phyloP scores from a whole-genome alignment of 1,140 invertebrate species.

The Drosophila chauvacae region DNA sequence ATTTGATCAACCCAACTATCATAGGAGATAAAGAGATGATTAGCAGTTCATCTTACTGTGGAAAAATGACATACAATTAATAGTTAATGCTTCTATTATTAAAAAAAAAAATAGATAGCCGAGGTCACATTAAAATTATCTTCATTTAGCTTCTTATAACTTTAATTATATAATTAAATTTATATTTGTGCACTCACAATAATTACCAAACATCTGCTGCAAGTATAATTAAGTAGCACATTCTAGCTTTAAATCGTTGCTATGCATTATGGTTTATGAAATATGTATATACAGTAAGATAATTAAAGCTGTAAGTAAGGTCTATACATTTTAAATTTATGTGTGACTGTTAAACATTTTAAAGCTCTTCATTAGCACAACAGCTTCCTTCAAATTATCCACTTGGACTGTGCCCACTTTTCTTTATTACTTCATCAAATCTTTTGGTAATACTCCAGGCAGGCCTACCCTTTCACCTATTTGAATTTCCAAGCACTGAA shows the following conservation, averaged over 20 bases:
- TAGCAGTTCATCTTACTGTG: not conserved
- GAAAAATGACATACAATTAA: not conserved
- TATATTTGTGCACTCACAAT: not conserved
- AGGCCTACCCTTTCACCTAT: slow-evolving; percentile 35
- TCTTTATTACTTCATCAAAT: slow-evolving; percentile 38
- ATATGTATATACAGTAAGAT: not conserved
- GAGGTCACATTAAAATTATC: not conserved
- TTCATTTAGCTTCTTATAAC: not conserved
- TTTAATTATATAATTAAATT: not conserved
- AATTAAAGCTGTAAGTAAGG: not conserved
- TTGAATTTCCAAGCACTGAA: slow-evolving; percentile 24
- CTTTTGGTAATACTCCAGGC: slow-evolving; percentile 16
- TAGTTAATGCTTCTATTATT: not conserved
- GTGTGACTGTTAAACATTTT: not conserved
- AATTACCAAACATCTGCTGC: not conserved
- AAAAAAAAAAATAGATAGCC: too few species aligned
- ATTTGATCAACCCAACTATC: not conserved
- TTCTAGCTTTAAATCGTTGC: not conserved
- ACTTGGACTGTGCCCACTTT: not conserved
- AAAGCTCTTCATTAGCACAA: slow-evolving; percentile 13
- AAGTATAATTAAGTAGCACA: not conserved
- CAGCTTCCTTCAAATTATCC: not conserved
- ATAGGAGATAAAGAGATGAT: not conserved
- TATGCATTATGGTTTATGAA: too few species aligned
- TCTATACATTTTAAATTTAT: not conserved